Conservation (phyloP, 2,113 vertebrate species). For the Odontophorus gujanensis region DNA sequence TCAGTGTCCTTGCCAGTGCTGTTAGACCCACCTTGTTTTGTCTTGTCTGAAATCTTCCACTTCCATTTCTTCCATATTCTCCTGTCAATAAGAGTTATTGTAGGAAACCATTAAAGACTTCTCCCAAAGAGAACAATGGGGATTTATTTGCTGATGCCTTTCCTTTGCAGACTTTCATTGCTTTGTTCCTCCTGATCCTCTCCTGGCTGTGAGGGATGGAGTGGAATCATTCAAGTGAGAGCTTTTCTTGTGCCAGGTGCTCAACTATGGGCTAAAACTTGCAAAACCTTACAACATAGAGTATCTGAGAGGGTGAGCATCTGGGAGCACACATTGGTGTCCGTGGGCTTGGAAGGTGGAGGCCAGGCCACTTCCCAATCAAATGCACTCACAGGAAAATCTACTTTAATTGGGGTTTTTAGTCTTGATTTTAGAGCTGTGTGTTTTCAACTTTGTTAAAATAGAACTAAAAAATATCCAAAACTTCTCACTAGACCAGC, state of each 20-base stretch:
- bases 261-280: not conserved
- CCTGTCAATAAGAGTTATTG: not conserved
- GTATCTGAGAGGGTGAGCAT: accelerated
- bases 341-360: not conserved
- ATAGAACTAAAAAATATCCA: not conserved
- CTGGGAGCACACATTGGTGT: not conserved
- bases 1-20: not conserved
- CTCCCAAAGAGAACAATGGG: not conserved
- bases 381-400: not conserved
- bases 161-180: not conserved
- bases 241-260: not conserved
- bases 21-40: constrained; percentile 14
- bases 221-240: not conserved
- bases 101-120: not conserved
- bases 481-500: not conserved
- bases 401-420: not conserved
- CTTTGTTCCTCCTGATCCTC: not conserved
- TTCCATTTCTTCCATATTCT: not conserved
- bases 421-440: not conserved
- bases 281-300: not conserved
- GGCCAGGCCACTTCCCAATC: not conserved
- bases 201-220: not conserved
- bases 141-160: not conserved
- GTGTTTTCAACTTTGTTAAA: not conserved
- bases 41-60: not conserved